Conservation (phyloP, 2,888 invertebrate species). For the Marasmarcha lunaedactyla region DNA sequence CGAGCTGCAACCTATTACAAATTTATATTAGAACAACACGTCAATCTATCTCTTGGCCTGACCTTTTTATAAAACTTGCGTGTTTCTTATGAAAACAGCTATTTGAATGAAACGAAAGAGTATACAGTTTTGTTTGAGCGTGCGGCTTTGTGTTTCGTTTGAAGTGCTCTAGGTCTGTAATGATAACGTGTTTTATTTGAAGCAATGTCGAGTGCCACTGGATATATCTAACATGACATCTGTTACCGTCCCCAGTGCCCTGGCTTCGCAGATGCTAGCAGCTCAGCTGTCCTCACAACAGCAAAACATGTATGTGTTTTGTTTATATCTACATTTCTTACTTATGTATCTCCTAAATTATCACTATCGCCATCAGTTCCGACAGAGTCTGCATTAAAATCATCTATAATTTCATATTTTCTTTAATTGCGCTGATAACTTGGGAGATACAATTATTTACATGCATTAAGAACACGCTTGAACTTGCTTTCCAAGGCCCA, state of each 20-base stretch:
- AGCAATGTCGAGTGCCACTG: constrained; percentile 19
- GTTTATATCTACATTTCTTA: constrained; percentile 48
- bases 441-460: constrained; percentile 44
- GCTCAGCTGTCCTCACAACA: constrained; percentile 92
- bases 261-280: constrained; percentile 96
- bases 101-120: no score
- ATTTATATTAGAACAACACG: constrained; percentile 36
- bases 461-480: constrained; percentile 62
- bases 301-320: constrained; percentile 91
- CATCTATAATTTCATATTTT: neutral
- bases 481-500: constrained; percentile 40
- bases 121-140: neutral
- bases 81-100: no score
- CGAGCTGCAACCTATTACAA: constrained; percentile 34
- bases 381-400: neutral
- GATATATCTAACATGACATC: constrained; percentile 53
- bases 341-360: constrained; percentile 31
- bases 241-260: constrained; percentile 89
- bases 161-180: neutral
- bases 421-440: constrained; percentile 30
- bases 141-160: neutral
- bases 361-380: neutral
- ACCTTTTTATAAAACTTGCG: neutral
- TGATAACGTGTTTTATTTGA: neutral
- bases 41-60: constrained; percentile 17